Percentiles rank a stretch among this genome's conserved stretches.
phyloP scores from a whole-genome alignment of 2,113 vertebrate genomes.

The Leptobrachium leishanense region DNA sequence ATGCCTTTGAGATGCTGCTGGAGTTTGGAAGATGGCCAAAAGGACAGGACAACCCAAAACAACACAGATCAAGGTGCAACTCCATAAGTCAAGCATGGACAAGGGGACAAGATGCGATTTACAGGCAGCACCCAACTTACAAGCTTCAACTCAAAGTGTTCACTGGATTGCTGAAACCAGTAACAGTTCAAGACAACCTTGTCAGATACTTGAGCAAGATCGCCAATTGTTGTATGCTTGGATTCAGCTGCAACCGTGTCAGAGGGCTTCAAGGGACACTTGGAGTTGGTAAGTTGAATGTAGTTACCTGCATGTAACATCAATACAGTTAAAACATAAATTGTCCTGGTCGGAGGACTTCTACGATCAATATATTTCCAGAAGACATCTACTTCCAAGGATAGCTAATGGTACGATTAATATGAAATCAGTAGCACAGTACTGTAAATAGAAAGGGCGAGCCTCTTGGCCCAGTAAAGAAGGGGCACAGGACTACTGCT shows the following conservation, averaged over 20 bases:
- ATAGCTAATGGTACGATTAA: too few relatives aligned
- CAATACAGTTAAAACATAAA: too few relatives aligned
- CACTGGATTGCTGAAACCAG: constrained; percentile 50
- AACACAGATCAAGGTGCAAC: constrained; percentile 22
- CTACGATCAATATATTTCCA: too few relatives aligned
- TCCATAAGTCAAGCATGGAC: constrained; percentile 32
- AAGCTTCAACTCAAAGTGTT: constrained; percentile 60
- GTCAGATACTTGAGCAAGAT: constrained; percentile 66
- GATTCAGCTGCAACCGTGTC: constrained; percentile 61
- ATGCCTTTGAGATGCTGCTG: neutral
- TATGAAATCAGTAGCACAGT: too few relatives aligned
- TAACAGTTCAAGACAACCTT: constrained; percentile 69
- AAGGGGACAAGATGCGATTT: neutral
- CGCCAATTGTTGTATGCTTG: constrained; percentile 71
- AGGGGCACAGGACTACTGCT: too few relatives aligned
- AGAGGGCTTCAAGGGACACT: constrained; percentile 70
- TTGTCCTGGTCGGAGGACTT: too few relatives aligned
- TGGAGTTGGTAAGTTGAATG: constrained; percentile 57
- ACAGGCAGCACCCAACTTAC: constrained; percentile 24
- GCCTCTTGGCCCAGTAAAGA: too few relatives aligned
- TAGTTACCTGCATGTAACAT: neutral
- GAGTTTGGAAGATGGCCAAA: constrained; percentile 20
- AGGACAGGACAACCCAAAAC: constrained; percentile 17
- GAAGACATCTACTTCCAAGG: too few relatives aligned
- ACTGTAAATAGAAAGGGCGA: too few relatives aligned